phyloP scores from a whole-genome alignment of 2,113 vertebrate genomes.

The Caloenas nicobarica region DNA sequence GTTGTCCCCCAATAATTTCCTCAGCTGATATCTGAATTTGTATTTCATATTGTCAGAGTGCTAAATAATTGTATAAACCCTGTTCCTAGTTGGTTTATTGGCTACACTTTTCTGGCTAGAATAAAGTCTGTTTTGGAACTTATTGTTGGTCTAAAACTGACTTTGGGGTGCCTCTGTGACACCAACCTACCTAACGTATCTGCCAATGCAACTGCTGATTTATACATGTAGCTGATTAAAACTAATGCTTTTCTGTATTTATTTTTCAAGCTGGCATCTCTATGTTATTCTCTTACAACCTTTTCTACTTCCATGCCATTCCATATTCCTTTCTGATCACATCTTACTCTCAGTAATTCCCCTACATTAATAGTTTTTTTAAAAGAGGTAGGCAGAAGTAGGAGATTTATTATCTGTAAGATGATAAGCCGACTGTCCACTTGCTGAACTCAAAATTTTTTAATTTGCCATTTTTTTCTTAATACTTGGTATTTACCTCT shows the following conservation, averaged over 20 bases:
- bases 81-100: no score
- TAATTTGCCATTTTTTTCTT: neutral
- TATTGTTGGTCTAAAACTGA: no score
- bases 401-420: neutral
- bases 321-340: neutral
- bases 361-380: neutral
- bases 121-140: no score
- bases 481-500: slow-evolving; percentile 18
- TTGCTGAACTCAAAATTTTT: neutral
- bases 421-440: neutral
- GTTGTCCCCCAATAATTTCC: no score
- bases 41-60: no score
- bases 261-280: neutral
- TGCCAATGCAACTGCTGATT: neutral
- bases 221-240: neutral
- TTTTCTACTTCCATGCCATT: neutral
- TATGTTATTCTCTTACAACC: neutral
- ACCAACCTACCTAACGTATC: neutral
- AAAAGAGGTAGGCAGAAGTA: neutral
- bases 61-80: no score
- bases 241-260: neutral
- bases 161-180: no score
- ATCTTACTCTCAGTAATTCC: neutral
- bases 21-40: no score
- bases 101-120: no score